Conservation (phyloP, 2,113 vertebrate genomes). For the Xerus inauris region DNA sequence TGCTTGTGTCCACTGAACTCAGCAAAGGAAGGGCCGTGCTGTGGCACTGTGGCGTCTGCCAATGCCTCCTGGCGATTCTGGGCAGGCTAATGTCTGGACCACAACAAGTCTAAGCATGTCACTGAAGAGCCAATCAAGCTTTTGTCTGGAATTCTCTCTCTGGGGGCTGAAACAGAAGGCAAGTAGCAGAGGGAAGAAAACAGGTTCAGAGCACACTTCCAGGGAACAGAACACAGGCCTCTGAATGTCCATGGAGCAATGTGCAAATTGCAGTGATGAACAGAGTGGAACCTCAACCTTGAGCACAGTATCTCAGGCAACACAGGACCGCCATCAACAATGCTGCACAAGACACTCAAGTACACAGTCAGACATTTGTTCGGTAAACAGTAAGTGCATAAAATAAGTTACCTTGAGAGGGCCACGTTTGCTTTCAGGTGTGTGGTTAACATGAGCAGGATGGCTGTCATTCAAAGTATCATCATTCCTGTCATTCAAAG, state of each 20-base stretch:
- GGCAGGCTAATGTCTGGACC: background rate
- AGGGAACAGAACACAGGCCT: conserved; percentile 62
- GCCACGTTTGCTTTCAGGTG: conserved; percentile 14
- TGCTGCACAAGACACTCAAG: conserved; percentile 25
- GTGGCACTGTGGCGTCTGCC: background rate
- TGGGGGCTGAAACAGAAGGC: background rate
- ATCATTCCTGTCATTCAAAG: conserved; percentile 72
- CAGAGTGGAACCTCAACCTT: conserved; percentile 58
- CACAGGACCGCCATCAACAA: background rate
- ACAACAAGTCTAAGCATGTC: background rate
- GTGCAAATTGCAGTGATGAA: conserved; percentile 71
- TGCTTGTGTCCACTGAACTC: background rate
- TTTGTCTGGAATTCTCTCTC: background rate
- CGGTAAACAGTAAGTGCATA: conserved; percentile 26
- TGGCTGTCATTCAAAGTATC: too few relatives aligned
- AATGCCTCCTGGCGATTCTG: background rate
- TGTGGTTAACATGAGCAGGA: conserved; percentile 45
- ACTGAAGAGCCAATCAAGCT: conserved; percentile 30
- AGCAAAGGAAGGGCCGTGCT: background rate
- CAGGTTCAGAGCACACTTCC: conserved; percentile 23
- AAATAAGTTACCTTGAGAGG: conserved; percentile 61
- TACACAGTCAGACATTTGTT: conserved; percentile 63
- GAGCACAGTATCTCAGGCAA: conserved; percentile 59
- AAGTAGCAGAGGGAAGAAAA: conserved; percentile 10
- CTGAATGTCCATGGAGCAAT: conserved; percentile 52